Evolutionary conservation across 2,888 invertebrate species (phyloP).

Genomic region (Amphimallon solstitiale): DNA sequence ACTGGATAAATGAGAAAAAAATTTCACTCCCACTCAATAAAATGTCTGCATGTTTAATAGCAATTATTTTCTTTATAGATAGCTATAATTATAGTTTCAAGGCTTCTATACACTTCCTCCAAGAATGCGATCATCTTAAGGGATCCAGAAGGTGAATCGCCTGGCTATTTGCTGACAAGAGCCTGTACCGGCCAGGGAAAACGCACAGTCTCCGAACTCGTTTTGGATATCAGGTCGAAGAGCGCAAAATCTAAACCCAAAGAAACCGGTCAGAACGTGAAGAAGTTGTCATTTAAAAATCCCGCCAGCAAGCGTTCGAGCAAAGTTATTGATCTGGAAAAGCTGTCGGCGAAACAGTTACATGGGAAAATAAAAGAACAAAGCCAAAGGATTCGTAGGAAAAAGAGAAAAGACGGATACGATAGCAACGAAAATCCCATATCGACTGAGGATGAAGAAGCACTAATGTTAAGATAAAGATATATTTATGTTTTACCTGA

Average conservation of each 20-base stretch:
- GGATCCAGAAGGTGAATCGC: conserved; percentile 63
- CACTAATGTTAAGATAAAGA: conserved; percentile 45
- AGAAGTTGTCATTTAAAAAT: too few species aligned
- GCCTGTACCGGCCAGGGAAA: conserved; percentile 58
- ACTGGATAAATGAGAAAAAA: too few species aligned
- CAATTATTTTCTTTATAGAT: conserved; percentile 57
- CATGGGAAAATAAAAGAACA: background rate
- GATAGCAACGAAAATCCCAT: conserved; percentile 47
- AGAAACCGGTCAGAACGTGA: too few species aligned
- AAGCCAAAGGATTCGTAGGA: background rate
- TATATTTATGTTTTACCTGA: too few species aligned
- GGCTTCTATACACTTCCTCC: conserved; percentile 67
- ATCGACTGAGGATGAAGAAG: conserved; percentile 46
- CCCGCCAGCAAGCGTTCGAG: too few species aligned
- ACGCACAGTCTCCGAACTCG: conserved; percentile 56
- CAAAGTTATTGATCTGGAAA: too few species aligned
- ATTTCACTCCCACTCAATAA: too few species aligned
- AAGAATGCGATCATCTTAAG: conserved; percentile 67
- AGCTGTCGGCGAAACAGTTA: background rate
- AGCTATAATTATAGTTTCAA: conserved; percentile 65
- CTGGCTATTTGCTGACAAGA: conserved; percentile 63
- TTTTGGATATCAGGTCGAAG: conserved; percentile 46
- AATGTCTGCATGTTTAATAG: too few species aligned
- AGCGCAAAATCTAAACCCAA: too few species aligned
- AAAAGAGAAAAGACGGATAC: conserved; percentile 3